phyloP scores from a whole-genome alignment of 2,113 vertebrate genomes.

The Danionella cerebrum region DNA sequence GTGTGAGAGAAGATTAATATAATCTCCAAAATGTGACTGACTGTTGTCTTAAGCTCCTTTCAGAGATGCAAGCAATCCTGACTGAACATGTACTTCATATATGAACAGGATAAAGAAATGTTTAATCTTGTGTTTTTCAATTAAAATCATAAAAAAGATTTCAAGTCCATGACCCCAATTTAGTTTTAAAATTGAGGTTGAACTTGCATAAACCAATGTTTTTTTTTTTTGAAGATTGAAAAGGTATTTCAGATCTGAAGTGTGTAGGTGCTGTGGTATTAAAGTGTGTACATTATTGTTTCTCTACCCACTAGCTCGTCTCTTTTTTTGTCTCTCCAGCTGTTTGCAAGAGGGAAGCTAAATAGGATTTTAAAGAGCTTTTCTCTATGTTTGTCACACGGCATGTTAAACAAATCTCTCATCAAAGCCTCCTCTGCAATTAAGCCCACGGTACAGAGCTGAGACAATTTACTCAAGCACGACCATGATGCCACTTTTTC shows the following conservation, averaged over 20 bases:
- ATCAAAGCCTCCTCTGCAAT: constrained; percentile 14
- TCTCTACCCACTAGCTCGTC: neutral
- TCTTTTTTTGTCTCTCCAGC: constrained; percentile 5
- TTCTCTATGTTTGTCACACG: constrained; percentile 24
- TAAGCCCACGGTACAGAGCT: neutral
- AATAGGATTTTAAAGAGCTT: constrained; percentile 27
- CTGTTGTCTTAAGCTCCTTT: too few relatives aligned
- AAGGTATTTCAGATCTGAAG: neutral
- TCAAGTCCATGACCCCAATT: too few relatives aligned
- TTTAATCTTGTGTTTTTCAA: too few relatives aligned
- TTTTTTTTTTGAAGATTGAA: too few relatives aligned
- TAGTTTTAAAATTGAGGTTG: too few relatives aligned
- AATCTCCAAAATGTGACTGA: too few relatives aligned
- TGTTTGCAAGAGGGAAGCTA: constrained; percentile 33
- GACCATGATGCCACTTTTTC: neutral
- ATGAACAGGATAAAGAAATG: too few relatives aligned
- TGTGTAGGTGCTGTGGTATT: neutral
- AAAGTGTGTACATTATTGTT: neutral
- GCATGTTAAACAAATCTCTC: constrained; percentile 29
- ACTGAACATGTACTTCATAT: too few relatives aligned
- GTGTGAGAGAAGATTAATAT: too few relatives aligned
- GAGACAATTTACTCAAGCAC: neutral
- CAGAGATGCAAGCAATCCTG: too few relatives aligned
- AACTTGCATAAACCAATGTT: too few relatives aligned
- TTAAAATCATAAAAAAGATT: too few relatives aligned